phyloP scores from a whole-genome alignment of 1,140 invertebrate genomes.

The Metopolophium dirhodum region DNA sequence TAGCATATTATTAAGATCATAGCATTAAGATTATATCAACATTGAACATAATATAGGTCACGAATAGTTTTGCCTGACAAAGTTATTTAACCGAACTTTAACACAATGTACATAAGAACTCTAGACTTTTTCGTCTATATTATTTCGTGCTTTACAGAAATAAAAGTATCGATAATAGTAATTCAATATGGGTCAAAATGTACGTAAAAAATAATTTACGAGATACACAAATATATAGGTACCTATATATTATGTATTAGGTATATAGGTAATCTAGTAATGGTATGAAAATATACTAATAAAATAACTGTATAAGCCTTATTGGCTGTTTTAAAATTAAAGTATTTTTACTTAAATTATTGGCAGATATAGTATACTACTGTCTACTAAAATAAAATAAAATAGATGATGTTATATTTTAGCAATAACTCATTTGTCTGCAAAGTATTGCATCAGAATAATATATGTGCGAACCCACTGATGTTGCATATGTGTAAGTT shows the following conservation, averaged over 20 bases:
- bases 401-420: background rate
- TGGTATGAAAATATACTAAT: background rate
- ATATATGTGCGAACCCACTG: background rate
- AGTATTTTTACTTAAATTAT: constrained; percentile 24
- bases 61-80: background rate
- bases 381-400: background rate
- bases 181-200: constrained; percentile 28
- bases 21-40: constrained; percentile 2
- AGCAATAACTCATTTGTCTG: background rate
- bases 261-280: background rate
- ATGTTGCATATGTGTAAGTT: constrained; percentile 31
- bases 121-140: background rate
- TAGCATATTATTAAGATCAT: background rate
- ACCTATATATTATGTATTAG: background rate
- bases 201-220: constrained; percentile 19
- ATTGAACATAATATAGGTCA: background rate
- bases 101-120: constrained; percentile 4
- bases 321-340: background rate
- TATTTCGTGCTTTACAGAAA: background rate
- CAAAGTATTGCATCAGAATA: constrained; percentile 28
- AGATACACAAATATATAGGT: background rate
- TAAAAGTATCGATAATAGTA: background rate
- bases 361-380: background rate
- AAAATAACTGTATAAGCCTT: background rate
- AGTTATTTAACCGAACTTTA: background rate